Evolutionary conservation across 1,140 invertebrate species (phyloP), one percentile per base, ranked within the genome.

Genomic region (Trypoxylus dichotomus): DNA sequence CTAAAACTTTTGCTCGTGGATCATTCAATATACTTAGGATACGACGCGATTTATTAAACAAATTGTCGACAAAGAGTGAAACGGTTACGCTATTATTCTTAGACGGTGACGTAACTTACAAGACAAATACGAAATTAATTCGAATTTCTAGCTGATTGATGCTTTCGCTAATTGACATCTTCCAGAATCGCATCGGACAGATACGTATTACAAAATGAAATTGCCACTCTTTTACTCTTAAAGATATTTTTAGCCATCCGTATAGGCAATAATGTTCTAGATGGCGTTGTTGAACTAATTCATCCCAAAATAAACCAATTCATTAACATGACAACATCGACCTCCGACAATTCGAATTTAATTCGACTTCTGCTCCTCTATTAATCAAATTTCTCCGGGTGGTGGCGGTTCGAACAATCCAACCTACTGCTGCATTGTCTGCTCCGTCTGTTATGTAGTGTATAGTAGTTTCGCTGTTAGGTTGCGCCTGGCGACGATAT

Each of bases 361-460:
- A 54, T 54, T 54, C 47, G 47, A n/a, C 47, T 54, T 19, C 47
- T 54, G 47, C 47, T 54, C 47, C 47, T 54, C 47, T 54, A 54
- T 54, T 54, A 54, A 54, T 54, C 47, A 54, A 54, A 19, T 54
- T 19, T n/a, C 47, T 54, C 13, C 5, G 47, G 13, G 15, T 54
- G 47, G 47, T 19, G 47, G 47, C 47, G 7, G 15, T n/a, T 19
- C 47, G 13, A 19, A n/a, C 47, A 54, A 54, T 54, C 19, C 47
- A n/a, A 54, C 47, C 10, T 13, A 54, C 47, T 54, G 6, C 13
- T 54, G 47, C 47, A 54, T 54, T 54, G 47, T 54, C 47, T 19
- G 47, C 15, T 19, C n/a, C 13, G 13, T 54, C 47, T 19, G 15
- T n/a, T 54, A 13, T 3, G 3, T 47, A 15, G 47, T 54, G 15